Evolutionary conservation across 2,888 invertebrate genomes (phyloP).

Genomic region (Axea sp.): DNA sequence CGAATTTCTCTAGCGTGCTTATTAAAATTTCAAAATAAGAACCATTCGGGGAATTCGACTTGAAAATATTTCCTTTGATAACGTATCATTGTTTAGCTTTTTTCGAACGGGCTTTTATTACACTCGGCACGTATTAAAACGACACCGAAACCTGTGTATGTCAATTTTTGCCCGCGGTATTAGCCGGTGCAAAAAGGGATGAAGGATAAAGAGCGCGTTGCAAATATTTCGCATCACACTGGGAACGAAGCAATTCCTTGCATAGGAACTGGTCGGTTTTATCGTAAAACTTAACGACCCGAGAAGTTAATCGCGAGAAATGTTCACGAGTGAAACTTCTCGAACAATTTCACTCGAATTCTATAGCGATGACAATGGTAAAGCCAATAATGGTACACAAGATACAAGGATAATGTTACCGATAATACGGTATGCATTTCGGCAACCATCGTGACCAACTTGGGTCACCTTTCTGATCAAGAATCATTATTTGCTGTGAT

Average conservation of each 20-base stretch:
- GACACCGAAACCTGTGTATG: conserved; percentile 28
- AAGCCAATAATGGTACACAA: conserved; percentile 56
- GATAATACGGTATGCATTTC: conserved; percentile 37
- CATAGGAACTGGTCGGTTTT: conserved; percentile 44
- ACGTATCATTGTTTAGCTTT: conserved; percentile 24
- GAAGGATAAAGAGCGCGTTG: conserved; percentile 19
- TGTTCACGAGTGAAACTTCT: conserved; percentile 59
- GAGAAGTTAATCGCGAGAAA: conserved; percentile 63
- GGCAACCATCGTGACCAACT: conserved; percentile 5
- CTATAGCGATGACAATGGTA: conserved; percentile 56
- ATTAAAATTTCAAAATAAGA: conserved; percentile 53
- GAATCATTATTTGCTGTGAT: background rate
- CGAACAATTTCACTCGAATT: conserved; percentile 59
- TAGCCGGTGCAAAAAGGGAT: conserved; percentile 11
- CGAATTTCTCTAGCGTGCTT: conserved; percentile 38
- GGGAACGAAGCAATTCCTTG: conserved; percentile 46
- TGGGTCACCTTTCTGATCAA: conserved; percentile 4
- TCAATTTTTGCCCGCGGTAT: conserved; percentile 38
- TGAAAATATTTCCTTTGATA: conserved; percentile 33
- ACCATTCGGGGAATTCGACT: conserved; percentile 28
- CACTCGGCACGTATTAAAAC: conserved; percentile 3
- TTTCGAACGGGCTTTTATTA: conserved; percentile 7
- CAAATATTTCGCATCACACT: conserved; percentile 27
- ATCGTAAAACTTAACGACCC: conserved; percentile 65
- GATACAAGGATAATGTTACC: conserved; percentile 34